A percentile compares a stretch with the other conserved stretches of the same genome.
Conservation (phyloP, 2,113 vertebrate species). For the Charina bottae region DNA sequence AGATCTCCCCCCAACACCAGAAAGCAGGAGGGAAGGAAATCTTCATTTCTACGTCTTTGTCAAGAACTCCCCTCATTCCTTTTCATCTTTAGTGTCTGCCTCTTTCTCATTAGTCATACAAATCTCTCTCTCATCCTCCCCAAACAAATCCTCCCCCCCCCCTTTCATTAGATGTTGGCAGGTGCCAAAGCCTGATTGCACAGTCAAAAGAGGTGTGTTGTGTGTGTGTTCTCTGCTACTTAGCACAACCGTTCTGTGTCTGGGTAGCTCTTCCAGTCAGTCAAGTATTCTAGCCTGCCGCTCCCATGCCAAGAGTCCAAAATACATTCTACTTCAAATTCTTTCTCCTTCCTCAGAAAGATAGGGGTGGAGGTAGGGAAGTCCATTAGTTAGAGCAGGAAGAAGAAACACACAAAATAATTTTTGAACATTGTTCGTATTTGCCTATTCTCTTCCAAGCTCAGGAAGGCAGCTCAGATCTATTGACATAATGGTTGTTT, state of each 20-base stretch:
- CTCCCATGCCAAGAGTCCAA: neutral
- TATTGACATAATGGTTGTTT: neutral
- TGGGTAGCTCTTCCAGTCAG: neutral
- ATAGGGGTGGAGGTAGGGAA: neutral
- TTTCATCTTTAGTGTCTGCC: neutral
- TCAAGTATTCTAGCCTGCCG: neutral
- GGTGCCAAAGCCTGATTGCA: neutral
- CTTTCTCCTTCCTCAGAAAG: neutral
- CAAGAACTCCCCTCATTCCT: neutral
- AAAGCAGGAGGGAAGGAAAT: neutral
- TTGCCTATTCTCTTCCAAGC: neutral
- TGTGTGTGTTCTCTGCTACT: neutral
- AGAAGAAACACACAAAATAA: neutral
- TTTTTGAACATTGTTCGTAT: neutral
- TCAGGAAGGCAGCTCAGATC: neutral
- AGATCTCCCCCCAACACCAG: too few relatives aligned
- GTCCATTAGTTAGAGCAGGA: neutral
- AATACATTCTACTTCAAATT: neutral
- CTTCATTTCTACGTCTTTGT: neutral
- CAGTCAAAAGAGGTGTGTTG: neutral
- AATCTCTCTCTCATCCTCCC: neutral
- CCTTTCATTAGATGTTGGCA: neutral
- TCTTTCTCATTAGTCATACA: neutral
- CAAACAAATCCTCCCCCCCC: neutral
- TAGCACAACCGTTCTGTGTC: neutral